Evolutionary conservation across 92 coral and sea anemone species (phyloP).

Genomic region (Epizoanthus stellaris): DNA sequence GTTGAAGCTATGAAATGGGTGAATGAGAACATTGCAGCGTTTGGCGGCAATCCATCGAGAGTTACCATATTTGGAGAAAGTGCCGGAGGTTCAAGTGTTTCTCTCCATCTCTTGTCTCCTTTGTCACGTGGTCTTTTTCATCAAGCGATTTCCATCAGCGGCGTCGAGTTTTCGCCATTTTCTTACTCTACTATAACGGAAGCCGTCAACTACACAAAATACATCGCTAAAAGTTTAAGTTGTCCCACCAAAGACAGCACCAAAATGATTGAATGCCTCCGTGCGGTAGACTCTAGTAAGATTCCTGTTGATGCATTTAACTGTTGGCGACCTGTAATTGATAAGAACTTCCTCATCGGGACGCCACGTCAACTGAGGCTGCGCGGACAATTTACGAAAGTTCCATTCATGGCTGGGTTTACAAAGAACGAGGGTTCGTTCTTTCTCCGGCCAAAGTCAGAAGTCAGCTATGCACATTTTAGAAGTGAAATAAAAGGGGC

Average conservation of each 20-base stretch:
- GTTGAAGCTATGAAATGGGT: conserved; percentile 53
- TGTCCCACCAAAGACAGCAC: conserved; percentile 29
- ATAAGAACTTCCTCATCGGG: conserved; percentile 55
- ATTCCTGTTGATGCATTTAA: conserved; percentile 27
- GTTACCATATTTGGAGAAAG: conserved; percentile 48
- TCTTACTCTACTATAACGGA: conserved; percentile 24
- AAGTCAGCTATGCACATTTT: not conserved
- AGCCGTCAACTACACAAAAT: conserved; percentile 39
- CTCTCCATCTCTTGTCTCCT: conserved; percentile 35
- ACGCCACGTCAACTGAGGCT: conserved; percentile 41
- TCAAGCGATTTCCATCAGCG: conserved; percentile 54
- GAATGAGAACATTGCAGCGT: conserved; percentile 34
- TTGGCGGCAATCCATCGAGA: conserved; percentile 36
- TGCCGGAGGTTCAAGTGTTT: conserved; percentile 39
- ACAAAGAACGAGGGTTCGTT: conserved; percentile 53
- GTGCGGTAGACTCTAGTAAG: conserved; percentile 27
- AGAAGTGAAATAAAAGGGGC: conserved; percentile 19
- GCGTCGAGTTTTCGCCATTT: conserved; percentile 55
- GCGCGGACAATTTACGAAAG: conserved; percentile 34
- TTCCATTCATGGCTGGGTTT: conserved; percentile 45
- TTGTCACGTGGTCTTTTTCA: conserved; percentile 41
- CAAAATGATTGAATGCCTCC: conserved; percentile 47
- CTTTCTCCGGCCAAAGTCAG: conserved; percentile 6
- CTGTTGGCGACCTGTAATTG: conserved; percentile 63
- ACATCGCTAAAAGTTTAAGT: conserved; percentile 44